phyloP scores from a whole-genome alignment of 2,888 invertebrate genomes.

The Mamestra brassicae region DNA sequence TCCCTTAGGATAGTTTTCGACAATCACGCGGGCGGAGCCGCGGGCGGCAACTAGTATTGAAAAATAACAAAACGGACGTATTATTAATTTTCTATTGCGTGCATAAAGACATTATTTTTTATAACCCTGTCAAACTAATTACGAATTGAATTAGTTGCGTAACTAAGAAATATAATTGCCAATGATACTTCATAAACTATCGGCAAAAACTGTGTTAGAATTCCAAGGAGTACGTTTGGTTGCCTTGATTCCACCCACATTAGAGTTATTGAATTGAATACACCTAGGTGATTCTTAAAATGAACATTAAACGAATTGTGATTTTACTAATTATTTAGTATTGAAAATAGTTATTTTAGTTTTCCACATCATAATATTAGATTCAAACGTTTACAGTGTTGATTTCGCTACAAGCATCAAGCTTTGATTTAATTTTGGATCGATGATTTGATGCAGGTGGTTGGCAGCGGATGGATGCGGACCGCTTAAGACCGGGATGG shows the following conservation, averaged over 20 bases:
- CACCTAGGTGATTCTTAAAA: neutral
- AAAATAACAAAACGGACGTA: neutral
- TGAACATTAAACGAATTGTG: neutral
- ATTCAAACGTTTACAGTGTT: neutral
- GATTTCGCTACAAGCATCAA: neutral
- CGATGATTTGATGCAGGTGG: too few species aligned
- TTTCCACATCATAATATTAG: conserved; percentile 7
- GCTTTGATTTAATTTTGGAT: neutral
- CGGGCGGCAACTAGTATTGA: too few species aligned
- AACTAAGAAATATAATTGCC: conserved; percentile 31
- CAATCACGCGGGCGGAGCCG: too few species aligned
- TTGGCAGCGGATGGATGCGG: too few species aligned
- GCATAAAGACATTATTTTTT: conserved; percentile 26
- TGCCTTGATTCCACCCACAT: conserved; percentile 11
- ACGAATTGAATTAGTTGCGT: conserved; percentile 15
- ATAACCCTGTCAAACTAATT: conserved; percentile 27
- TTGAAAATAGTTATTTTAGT: neutral
- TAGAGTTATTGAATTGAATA: neutral
- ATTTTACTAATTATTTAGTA: too few species aligned
- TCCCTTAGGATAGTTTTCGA: too few species aligned
- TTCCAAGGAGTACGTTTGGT: conserved; percentile 29
- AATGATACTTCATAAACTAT: conserved; percentile 33
- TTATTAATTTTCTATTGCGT: conserved; percentile 34
- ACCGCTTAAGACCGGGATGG: too few species aligned
- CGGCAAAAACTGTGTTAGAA: conserved; percentile 32